phyloP scores from a whole-genome alignment of 64 coral and sea anemone species.

The Porites lutea region DNA sequence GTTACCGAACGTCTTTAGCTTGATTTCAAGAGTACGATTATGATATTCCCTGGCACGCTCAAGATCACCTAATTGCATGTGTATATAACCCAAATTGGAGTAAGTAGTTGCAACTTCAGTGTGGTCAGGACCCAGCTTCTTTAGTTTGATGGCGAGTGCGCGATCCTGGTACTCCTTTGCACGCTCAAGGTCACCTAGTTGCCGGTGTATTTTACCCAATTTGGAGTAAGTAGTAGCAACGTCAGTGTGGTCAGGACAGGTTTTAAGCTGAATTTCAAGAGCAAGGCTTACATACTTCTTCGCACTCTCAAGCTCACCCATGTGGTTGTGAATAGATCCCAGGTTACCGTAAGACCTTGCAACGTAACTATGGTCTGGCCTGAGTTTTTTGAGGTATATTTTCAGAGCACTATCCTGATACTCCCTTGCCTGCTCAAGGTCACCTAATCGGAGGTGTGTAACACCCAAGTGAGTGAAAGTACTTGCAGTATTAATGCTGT shows the following conservation, averaged over 20 bases:
- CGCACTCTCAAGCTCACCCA: slow-evolving; percentile 1
- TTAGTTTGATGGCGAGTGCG: neutral
- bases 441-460: neutral
- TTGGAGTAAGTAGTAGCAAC: neutral
- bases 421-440: neutral
- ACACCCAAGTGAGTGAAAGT: neutral
- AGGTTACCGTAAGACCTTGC: neutral
- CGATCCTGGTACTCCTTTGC: neutral
- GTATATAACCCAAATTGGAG: too few species aligned
- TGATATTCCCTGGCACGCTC: too few species aligned
- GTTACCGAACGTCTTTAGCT: too few species aligned
- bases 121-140: slow-evolving; percentile 28
- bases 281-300: neutral
- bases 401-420: neutral
- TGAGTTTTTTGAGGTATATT: neutral
- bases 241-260: neutral
- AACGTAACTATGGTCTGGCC: neutral
- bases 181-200: neutral
- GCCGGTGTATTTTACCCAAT: neutral
- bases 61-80: too few species aligned
- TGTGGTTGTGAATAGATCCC: neutral
- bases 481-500: too few species aligned
- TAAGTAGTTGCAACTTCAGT: too few species aligned
- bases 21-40: too few species aligned
- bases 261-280: neutral